Conservation (phyloP, 1,140 invertebrate species). For the Orchesella cincta region DNA sequence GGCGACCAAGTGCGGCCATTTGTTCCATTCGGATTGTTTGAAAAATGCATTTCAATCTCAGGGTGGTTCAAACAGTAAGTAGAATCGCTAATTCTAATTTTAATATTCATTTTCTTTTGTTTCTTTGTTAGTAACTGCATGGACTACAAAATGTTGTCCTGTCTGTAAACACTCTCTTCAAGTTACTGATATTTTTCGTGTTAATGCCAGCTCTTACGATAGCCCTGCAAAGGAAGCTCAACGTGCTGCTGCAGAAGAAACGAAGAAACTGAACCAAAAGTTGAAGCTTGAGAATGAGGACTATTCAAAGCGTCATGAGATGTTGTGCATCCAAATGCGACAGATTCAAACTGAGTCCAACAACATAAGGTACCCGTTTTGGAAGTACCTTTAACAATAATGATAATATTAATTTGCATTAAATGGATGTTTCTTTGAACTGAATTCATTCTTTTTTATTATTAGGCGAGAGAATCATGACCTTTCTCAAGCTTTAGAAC, state of each 20-base stretch:
- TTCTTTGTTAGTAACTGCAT: conserved; percentile 25
- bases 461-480: conserved; percentile 26
- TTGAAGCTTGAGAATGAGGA: neutral
- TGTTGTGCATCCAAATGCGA: neutral
- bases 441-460: neutral
- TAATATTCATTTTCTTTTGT: neutral
- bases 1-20: conserved; percentile 44
- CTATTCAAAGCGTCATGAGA: neutral
- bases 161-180: conserved; percentile 10
- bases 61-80: neutral
- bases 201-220: neutral
- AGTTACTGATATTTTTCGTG: neutral
- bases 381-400: neutral
- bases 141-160: conserved; percentile 38
- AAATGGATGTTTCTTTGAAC: neutral
- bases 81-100: neutral
- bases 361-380: neutral
- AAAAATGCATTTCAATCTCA: conserved; percentile 27
- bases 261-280: neutral
- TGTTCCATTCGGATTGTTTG: conserved; percentile 44
- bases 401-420: neutral
- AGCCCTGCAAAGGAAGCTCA: neutral
- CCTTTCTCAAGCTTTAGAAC: neutral
- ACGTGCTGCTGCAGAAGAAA: neutral
- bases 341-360: neutral